These are phyloP conservation scores for Silurus asotus DNA, from an alignment of 2,113 vertebrate species.

Conservation along the genomic window DNA sequence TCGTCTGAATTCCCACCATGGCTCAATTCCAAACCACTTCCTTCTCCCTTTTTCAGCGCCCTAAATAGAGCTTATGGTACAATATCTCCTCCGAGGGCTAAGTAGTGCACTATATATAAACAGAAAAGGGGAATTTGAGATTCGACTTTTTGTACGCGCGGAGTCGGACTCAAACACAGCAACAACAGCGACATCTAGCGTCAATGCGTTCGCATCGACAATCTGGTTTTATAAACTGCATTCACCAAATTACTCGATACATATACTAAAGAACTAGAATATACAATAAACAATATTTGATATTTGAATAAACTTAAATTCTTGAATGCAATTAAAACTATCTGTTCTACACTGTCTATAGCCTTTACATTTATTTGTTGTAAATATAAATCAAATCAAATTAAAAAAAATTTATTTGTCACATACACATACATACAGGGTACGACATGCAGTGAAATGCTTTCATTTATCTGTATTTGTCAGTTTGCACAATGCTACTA, in stretches of 20 bases:
- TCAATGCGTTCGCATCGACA: background rate
- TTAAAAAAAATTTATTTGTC: no score
- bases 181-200: conserved; percentile 43
- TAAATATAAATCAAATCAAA: no score
- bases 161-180: background rate
- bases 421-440: no score
- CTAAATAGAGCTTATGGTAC: background rate
- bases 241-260: background rate
- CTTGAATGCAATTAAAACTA: no score
- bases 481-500: no score
- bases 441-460: no score
- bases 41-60: background rate
- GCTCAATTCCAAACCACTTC: background rate
- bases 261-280: no score
- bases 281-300: background rate
- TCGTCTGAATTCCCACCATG: background rate
- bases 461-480: no score
- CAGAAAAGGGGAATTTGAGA: background rate
- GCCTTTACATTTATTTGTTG: no score
- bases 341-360: no score
- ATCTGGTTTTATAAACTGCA: background rate
- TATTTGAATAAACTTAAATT: no score
- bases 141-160: background rate
- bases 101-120: background rate
- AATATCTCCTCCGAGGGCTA: no score